Percentiles rank a stretch among this genome's conserved stretches.
These are phyloP conservation scores for Drosophila sproati DNA, from an alignment of 1,140 invertebrate species.

Conservation along the genomic window DNA sequence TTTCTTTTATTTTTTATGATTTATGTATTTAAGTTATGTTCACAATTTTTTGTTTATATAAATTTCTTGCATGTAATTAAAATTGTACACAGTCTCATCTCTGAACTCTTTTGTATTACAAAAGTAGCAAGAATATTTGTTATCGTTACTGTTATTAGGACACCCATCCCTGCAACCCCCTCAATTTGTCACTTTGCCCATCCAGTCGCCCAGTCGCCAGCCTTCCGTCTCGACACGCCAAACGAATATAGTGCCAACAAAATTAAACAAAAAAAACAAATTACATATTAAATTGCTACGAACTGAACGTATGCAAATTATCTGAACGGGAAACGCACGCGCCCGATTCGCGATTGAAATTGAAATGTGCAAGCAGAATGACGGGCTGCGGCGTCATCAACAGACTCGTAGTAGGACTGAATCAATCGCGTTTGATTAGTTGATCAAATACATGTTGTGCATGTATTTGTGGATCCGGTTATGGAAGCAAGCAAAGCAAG, in stretches of 20 bases:
- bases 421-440: slow-evolving; percentile 20
- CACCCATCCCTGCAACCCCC: slow-evolving; percentile 4
- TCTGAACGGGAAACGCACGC: slow-evolving; percentile 6
- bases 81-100: slow-evolving; percentile 81
- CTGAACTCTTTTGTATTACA: slow-evolving; percentile 73
- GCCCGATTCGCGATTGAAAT: slow-evolving; percentile 6
- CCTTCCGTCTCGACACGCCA: slow-evolving; percentile 17
- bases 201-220: not conserved
- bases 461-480: slow-evolving; percentile 21
- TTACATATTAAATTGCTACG: slow-evolving; percentile 50
- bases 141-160: slow-evolving; percentile 43
- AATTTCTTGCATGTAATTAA: slow-evolving; percentile 73
- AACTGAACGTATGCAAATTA: slow-evolving; percentile 15
- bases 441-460: slow-evolving; percentile 8
- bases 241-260: slow-evolving; percentile 37
- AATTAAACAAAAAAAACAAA: slow-evolving; percentile 68
- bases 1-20: slow-evolving; percentile 56
- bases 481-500: slow-evolving; percentile 11
- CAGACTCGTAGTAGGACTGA: slow-evolving; percentile 1
- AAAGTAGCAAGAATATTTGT: slow-evolving; percentile 73
- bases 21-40: slow-evolving; percentile 75
- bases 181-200: not conserved
- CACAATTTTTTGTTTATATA: slow-evolving; percentile 53
- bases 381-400: not conserved
- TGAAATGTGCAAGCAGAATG: not conserved